Evolutionary conservation across 2,888 invertebrate genomes (phyloP).

Genomic region (Polydrusus cervinus): DNA sequence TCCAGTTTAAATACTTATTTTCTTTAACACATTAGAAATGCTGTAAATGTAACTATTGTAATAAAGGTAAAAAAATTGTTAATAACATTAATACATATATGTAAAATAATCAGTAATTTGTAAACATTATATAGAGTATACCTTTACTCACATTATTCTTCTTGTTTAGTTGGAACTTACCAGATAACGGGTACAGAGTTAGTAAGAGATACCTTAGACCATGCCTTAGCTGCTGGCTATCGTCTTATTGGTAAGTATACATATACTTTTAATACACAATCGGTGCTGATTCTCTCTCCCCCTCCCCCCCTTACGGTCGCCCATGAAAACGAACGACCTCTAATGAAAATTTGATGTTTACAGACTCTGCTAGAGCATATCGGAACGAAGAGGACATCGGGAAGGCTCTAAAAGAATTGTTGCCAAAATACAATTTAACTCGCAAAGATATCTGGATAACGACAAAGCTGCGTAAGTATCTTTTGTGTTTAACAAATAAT

Average conservation of each 20-base stretch:
- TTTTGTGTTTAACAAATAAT: neutral
- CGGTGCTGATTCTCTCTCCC: too few relatives aligned
- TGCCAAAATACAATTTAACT: slow-evolving; percentile 80
- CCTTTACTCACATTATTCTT: neutral
- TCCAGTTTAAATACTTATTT: too few relatives aligned
- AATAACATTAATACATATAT: too few relatives aligned
- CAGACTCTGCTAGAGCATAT: slow-evolving; percentile 87
- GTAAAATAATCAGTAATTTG: too few relatives aligned
- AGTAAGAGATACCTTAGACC: slow-evolving; percentile 75
- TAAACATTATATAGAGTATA: too few relatives aligned
- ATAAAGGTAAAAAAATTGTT: too few relatives aligned
- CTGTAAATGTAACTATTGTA: too few relatives aligned
- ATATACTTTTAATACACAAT: neutral
- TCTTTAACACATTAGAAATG: too few relatives aligned
- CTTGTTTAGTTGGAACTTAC: slow-evolving; percentile 78
- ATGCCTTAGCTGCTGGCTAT: slow-evolving; percentile 80
- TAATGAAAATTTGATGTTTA: slow-evolving; percentile 58
- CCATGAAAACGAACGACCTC: too few relatives aligned
- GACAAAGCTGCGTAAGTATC: slow-evolving; percentile 81
- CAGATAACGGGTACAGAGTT: slow-evolving; percentile 69
- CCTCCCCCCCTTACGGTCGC: too few relatives aligned
- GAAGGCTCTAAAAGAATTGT: slow-evolving; percentile 76
- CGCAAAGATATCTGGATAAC: slow-evolving; percentile 86
- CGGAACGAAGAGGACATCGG: slow-evolving; percentile 83
- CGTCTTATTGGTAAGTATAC: slow-evolving; percentile 79